phyloP scores from a whole-genome alignment of 2,797 vertebrate genomes.

The Rhabdomys pumilio region DNA sequence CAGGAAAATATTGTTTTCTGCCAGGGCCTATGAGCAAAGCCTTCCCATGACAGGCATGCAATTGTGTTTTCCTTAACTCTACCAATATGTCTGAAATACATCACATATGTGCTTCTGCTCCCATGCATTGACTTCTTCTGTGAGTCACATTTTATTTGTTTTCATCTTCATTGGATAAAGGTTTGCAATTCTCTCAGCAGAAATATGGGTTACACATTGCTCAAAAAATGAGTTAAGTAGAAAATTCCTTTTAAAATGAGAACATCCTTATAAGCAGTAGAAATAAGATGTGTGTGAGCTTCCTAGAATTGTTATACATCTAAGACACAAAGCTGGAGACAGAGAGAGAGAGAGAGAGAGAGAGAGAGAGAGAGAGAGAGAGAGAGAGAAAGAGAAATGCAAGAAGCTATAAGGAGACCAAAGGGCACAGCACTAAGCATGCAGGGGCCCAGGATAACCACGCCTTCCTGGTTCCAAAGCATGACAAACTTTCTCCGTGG shows the following conservation, averaged over 20 bases:
- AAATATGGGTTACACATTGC: slow-evolving; percentile 22
- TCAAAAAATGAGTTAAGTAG: neutral
- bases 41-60: neutral
- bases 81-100: neutral
- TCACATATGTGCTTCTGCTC: neutral
- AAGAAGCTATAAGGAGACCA: neutral
- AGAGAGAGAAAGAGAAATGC: neutral
- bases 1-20: neutral
- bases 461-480: neutral
- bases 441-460: neutral
- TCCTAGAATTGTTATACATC: neutral
- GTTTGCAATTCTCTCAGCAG: slow-evolving; percentile 35
- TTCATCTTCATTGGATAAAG: neutral
- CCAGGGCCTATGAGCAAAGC: neutral
- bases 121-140: slow-evolving; percentile 24
- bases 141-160: neutral
- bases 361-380: neutral
- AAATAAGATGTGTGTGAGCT: neutral
- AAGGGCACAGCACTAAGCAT: neutral
- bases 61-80: slow-evolving; percentile 4
- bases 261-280: slow-evolving; percentile 31
- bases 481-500: neutral
- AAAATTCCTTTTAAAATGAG: slow-evolving; percentile 62
- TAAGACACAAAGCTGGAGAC: neutral
- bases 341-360: neutral